Percentiles rank a stretch among this genome's conserved stretches.
Evolutionary conservation across 2,797 vertebrate species (phyloP).

Genomic region (Philypnodon macrostomus): DNA sequence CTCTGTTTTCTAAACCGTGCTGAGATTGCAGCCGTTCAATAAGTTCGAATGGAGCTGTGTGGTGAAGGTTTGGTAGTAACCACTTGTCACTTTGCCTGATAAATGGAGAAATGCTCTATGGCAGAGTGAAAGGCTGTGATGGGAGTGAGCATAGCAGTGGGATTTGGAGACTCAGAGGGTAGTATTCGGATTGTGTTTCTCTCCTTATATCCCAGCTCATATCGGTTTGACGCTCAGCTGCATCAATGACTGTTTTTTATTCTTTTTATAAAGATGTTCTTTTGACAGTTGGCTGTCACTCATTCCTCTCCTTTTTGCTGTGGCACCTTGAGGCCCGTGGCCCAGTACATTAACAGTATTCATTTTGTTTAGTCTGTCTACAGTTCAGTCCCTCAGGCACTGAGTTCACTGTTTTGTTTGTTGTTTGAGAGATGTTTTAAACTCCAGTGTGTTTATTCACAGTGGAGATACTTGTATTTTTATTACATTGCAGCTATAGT

Average conservation of each 20-base stretch:
- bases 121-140: constrained; percentile 5
- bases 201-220: constrained; percentile 6
- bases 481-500: constrained; percentile 19
- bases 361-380: constrained; percentile 39
- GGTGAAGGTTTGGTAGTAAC: neutral
- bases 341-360: constrained; percentile 35
- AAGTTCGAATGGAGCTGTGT: constrained; percentile 2
- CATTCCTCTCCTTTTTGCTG: constrained; percentile 10
- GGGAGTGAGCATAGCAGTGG: constrained; percentile 4
- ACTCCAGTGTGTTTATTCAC: constrained; percentile 30
- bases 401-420: constrained; percentile 51
- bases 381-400: constrained; percentile 39
- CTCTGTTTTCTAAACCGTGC: constrained; percentile 5
- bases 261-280: constrained; percentile 23
- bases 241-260: constrained; percentile 2
- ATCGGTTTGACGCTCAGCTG: constrained; percentile 9
- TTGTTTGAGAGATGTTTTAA: constrained; percentile 45
- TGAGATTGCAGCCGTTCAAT: constrained; percentile 4
- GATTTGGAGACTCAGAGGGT: constrained; percentile 6
- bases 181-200: constrained; percentile 15
- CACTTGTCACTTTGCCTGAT: constrained; percentile 8
- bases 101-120: constrained; percentile 2
- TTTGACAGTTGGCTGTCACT: constrained; percentile 43
- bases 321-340: constrained; percentile 22
- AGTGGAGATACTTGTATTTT: constrained; percentile 33